Evolutionary conservation across 23 tunicate species (phyloP).

Genomic region (Diplosoma virens): DNA sequence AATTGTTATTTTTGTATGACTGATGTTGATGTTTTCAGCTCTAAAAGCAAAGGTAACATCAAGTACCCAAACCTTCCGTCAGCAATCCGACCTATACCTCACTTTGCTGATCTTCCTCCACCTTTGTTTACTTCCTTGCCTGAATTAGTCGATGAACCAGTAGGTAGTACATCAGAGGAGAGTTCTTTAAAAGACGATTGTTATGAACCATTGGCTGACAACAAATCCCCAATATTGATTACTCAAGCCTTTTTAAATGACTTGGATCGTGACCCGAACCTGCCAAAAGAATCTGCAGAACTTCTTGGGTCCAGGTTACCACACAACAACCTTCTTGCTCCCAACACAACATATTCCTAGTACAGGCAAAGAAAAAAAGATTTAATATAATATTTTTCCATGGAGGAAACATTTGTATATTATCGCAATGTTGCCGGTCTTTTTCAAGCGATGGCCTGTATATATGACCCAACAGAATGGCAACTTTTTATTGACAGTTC

Average conservation of each 20-base stretch:
- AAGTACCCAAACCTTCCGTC: slow-evolving; percentile 6
- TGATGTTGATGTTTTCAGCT: slow-evolving; percentile 6
- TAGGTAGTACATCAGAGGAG: slow-evolving; percentile 7
- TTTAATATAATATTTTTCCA: no score
- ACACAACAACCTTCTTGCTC: no score
- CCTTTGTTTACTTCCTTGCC: slow-evolving; percentile 20
- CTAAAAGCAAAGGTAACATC: slow-evolving; percentile 16
- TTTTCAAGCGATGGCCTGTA: no score
- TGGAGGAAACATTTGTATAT: no score
- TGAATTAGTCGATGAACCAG: slow-evolving; percentile 8
- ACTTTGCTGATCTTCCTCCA: not conserved
- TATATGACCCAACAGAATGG: no score
- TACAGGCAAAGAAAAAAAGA: no score
- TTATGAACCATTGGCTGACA: slow-evolving; percentile 1
- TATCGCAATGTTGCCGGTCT: no score
- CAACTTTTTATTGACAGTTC: no score
- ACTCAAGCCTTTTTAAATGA: slow-evolving; percentile 21
- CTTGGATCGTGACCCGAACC: slow-evolving; percentile 15
- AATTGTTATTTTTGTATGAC: slow-evolving; percentile 19
- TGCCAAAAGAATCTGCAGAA: slow-evolving; percentile 13
- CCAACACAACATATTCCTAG: no score
- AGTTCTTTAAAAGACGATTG: slow-evolving; percentile 4
- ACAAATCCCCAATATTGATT: slow-evolving; percentile 8
- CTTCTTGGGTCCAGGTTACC: no score
- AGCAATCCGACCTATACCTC: slow-evolving; percentile 15